phyloP scores from a whole-genome alignment of 2,113 vertebrate genomes.

The Peucedramus taeniatus region DNA sequence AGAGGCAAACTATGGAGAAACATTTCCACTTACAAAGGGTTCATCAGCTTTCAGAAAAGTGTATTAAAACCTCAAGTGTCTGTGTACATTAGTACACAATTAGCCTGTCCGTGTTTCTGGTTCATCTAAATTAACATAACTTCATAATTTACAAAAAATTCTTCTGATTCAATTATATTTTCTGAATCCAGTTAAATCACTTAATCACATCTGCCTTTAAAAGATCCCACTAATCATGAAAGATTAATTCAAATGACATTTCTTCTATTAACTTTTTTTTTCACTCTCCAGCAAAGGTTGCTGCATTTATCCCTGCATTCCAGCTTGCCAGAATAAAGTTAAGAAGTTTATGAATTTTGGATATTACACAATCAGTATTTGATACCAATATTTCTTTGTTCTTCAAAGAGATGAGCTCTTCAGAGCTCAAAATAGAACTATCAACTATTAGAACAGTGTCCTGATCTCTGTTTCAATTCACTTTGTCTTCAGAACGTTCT shows the following conservation, averaged over 20 bases:
- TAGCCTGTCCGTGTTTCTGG: neutral
- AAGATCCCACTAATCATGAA: neutral
- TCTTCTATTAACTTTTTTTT: neutral
- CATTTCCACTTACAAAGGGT: neutral
- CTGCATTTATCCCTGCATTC: neutral
- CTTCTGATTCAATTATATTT: neutral
- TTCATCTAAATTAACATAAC: neutral
- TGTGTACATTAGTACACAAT: neutral
- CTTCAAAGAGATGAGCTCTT: slow-evolving; percentile 23
- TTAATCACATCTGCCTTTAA: neutral
- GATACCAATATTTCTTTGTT: neutral
- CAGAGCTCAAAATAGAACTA: neutral
- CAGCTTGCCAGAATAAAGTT: neutral
- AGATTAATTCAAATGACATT: neutral
- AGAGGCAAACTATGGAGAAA: neutral
- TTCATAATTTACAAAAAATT: neutral
- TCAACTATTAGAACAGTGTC: neutral
- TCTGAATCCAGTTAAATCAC: neutral
- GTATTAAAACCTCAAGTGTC: neutral
- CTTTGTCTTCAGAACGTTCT: neutral
- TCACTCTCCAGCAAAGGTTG: neutral
- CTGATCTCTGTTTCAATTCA: neutral
- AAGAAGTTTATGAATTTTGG: neutral
- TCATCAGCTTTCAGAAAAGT: neutral
- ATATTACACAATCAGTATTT: slow-evolving; percentile 30